Evolutionary conservation across 2,113 vertebrate species (phyloP).

Genomic region (Pelecanoides urinatrix): DNA sequence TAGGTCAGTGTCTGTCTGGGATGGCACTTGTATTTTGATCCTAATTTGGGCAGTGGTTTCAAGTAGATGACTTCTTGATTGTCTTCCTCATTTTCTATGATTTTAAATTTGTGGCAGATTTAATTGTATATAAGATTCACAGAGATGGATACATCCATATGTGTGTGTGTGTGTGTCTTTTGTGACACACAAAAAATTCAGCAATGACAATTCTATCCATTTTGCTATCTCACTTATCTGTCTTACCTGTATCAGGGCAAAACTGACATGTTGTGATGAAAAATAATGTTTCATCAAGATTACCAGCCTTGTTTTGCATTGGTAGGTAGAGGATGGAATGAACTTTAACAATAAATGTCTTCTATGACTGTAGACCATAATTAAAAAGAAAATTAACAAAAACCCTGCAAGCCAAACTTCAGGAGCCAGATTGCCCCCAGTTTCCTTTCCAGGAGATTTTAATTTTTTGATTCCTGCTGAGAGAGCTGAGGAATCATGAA

Average conservation of each 20-base stretch:
- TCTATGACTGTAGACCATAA: not conserved
- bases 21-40: not conserved
- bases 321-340: not conserved
- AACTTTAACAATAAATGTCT: not conserved
- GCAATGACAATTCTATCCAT: not conserved
- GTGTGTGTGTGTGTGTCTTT: not conserved
- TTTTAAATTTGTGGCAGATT: not conserved
- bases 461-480: not conserved
- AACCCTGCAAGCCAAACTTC: not conserved
- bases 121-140: not conserved
- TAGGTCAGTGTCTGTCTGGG: not conserved
- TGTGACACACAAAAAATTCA: not conserved
- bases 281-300: not conserved
- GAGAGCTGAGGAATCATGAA: not conserved
- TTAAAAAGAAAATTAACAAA: slow-evolving; percentile 35
- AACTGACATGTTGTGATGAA: not conserved
- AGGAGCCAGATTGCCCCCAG: not conserved
- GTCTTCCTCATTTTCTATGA: not conserved
- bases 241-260: not conserved
- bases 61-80: not conserved
- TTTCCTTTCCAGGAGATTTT: not conserved
- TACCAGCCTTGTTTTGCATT: not conserved
- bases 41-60: not conserved
- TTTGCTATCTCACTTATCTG: not conserved
- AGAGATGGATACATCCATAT: not conserved